phyloP scores from a whole-genome alignment of 2,113 vertebrate species.

The Crocuta crocuta region DNA sequence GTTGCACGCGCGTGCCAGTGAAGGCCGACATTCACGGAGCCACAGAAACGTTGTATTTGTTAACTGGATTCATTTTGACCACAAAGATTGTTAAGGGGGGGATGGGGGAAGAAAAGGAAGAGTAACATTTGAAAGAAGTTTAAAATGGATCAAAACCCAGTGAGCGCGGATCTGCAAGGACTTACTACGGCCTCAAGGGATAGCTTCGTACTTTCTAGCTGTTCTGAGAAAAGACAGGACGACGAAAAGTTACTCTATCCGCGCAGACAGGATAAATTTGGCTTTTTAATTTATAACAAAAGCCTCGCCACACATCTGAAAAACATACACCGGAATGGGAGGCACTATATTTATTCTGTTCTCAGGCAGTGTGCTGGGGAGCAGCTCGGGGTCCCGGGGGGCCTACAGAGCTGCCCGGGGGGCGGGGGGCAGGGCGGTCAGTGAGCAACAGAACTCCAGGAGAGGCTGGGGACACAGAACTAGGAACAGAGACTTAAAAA shows the following conservation, averaged over 20 bases:
- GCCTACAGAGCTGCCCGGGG: neutral
- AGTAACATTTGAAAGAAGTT: neutral
- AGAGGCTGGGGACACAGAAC: neutral
- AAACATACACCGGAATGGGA: neutral
- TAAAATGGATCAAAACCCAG: neutral
- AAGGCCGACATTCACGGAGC: rapidly evolving
- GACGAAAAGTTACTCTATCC: neutral
- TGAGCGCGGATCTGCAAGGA: neutral
- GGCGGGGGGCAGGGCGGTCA: too few species aligned
- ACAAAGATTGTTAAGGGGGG: neutral
- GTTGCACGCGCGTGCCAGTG: rapidly evolving
- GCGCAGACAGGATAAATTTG: neutral
- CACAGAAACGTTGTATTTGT: too few species aligned
- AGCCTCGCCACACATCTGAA: neutral
- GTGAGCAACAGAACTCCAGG: neutral
- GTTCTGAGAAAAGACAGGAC: neutral
- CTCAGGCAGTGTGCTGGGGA: neutral
- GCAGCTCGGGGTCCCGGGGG: too few species aligned
- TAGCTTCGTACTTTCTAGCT: neutral
- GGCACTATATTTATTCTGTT: neutral
- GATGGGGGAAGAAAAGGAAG: neutral
- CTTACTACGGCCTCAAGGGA: neutral
- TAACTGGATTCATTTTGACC: neutral
- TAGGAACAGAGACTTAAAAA: neutral
- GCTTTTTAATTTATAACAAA: neutral